Evolutionary conservation across 2,888 invertebrate species (phyloP).

Genomic region (Trypoxylon attenuatum): DNA sequence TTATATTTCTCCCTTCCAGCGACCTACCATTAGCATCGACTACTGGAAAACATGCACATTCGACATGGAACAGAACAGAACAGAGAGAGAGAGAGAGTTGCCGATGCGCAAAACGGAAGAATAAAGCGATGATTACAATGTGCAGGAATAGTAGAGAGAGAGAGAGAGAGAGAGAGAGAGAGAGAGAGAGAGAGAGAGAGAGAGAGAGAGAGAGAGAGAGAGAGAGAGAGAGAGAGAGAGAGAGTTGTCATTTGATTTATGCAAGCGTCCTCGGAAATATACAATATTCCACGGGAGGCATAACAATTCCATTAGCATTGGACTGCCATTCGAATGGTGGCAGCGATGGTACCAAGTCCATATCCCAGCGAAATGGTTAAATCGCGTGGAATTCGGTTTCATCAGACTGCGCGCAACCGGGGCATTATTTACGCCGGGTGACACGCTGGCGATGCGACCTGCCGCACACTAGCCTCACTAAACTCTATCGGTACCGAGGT

Average conservation of each 20-base stretch:
- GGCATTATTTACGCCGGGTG: conserved; percentile 39
- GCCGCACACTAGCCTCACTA: no score
- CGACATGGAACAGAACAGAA: no score
- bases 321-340: not conserved
- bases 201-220: not conserved
- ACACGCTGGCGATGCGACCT: no score
- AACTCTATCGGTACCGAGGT: no score
- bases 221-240: not conserved
- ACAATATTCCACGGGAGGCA: not conserved
- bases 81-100: no score
- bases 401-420: not conserved
- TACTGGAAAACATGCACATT: no score
- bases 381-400: conserved; percentile 28
- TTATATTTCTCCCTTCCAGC: no score
- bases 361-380: conserved; percentile 23
- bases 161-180: not conserved
- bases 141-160: not conserved
- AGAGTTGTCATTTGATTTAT: conserved; percentile 3
- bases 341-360: not conserved
- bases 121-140: not conserved
- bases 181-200: not conserved
- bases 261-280: not conserved
- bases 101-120: no score
- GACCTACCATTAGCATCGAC: no score
- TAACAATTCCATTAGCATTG: conserved; percentile 23